These are phyloP conservation scores for Coluber constrictor DNA, from an alignment of 2,797 vertebrate species.

Conservation along the genomic window DNA sequence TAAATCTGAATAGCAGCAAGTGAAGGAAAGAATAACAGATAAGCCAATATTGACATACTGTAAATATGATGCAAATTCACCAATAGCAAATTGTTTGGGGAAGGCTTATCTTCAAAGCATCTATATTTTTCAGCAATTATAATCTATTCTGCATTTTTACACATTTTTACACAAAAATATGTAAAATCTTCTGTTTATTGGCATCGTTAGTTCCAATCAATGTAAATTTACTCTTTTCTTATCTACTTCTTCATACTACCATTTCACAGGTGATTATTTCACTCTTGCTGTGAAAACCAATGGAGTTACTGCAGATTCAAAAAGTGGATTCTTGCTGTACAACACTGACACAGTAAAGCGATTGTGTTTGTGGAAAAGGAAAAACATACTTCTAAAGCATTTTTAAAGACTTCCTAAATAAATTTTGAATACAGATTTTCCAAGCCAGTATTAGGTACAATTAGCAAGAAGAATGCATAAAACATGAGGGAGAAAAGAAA, in stretches of 20 bases:
- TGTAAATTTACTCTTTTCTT: neutral
- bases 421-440: neutral
- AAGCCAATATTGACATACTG: neutral
- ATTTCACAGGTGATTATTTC: neutral
- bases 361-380: neutral
- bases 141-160: neutral
- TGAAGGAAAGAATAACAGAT: neutral
- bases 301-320: neutral
- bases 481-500: neutral
- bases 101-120: neutral
- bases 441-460: neutral
- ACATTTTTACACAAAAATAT: too few relatives aligned
- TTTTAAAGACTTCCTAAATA: neutral
- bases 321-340: neutral
- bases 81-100: neutral
- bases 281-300: neutral
- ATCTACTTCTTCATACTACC: neutral
- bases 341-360: neutral
- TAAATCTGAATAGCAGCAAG: neutral
- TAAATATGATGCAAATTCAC: neutral
- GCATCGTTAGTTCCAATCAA: neutral
- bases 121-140: neutral
- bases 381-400: neutral
- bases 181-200: neutral
- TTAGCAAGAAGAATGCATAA: neutral